A percentile compares a stretch with the other conserved stretches of the same genome.
Evolutionary conservation across 2,888 invertebrate species (phyloP).

Genomic region (Timandra comae): DNA sequence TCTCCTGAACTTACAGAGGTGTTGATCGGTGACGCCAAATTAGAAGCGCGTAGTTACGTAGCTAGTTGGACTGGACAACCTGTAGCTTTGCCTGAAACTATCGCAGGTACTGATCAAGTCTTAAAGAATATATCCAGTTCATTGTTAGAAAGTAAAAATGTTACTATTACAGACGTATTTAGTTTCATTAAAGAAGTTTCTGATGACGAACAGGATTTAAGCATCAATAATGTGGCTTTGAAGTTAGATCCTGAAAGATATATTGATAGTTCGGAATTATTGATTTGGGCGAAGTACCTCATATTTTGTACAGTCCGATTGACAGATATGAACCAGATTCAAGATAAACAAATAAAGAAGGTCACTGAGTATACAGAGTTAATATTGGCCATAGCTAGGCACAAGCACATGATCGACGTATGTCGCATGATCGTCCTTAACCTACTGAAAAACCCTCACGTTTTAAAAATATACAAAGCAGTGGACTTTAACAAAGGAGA

Average conservation of each 20-base stretch:
- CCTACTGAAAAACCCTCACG: conserved; percentile 55
- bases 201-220: conserved; percentile 35
- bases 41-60: conserved; percentile 68
- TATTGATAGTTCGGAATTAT: conserved; percentile 51
- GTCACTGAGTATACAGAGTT: conserved; percentile 45
- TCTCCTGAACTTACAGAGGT: conserved; percentile 67
- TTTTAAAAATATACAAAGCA: conserved; percentile 55
- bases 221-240: conserved; percentile 32
- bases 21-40: conserved; percentile 64
- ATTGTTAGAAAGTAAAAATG: conserved; percentile 48
- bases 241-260: conserved; percentile 32
- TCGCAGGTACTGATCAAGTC: conserved; percentile 39
- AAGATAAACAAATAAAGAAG: conserved; percentile 37
- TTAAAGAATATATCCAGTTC: conserved; percentile 57
- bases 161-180: conserved; percentile 47
- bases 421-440: conserved; percentile 46
- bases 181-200: conserved; percentile 34
- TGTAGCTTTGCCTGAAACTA: conserved; percentile 41
- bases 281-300: conserved; percentile 62
- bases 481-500: conserved; percentile 44
- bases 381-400: conserved; percentile 44
- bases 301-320: conserved; percentile 55
- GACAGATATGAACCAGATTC: conserved; percentile 43
- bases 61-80: conserved; percentile 63
- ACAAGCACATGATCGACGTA: conserved; percentile 42